Base-by-base conservation (phyloP, 2,113 vertebrate species). In the Oryzias curvinotus region DNA sequence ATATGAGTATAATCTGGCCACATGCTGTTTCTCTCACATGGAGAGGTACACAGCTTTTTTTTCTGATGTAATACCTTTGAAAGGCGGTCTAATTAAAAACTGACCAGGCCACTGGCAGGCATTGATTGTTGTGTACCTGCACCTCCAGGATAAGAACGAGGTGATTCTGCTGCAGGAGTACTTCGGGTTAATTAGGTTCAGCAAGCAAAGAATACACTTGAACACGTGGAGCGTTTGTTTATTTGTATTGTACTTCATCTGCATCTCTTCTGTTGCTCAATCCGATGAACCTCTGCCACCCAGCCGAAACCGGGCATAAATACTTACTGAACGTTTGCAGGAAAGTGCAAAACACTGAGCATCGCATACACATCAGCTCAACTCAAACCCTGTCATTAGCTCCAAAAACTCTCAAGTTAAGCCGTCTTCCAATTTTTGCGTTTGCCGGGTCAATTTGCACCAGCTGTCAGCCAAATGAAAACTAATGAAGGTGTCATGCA, bases 51-150 rank as follows among this genome's bases (percentile, higher is more conserved):
- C 77, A 21, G 36, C 36, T 74, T 67, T 77, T 64, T 65, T 86
- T 85, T 81, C 59, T 71, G 69, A 67, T 80, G 72, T 76, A 80
- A 76, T 83, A 71, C 49, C 60, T 87, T 81, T 78, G 76, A 84
- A 85, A 78, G 73, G 75, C 42, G 65, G 72, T 18, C 81, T 89
- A 88, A 89, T 91, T 88, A 88, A 88, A 88, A 80, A 80, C 78
- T 44, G 16, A 78, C 77, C 73, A 83, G 78, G 69, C 77, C 70
- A 83, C 85, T 85, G 80, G 83, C 81, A 81, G 83, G 72, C 81
- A 80, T 85, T 77, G 81, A 85, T 88, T 85, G 82, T 80, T 85
- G 71, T 86, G 75, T 84, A 87, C 83, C 88, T 88, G 85, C 78
- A 72, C 54, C 28, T 57, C 4, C 68, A 79, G 81, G 86, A 89